Conservation (phyloP, 2,888 invertebrate genomes). For the Parnassius apollo region DNA sequence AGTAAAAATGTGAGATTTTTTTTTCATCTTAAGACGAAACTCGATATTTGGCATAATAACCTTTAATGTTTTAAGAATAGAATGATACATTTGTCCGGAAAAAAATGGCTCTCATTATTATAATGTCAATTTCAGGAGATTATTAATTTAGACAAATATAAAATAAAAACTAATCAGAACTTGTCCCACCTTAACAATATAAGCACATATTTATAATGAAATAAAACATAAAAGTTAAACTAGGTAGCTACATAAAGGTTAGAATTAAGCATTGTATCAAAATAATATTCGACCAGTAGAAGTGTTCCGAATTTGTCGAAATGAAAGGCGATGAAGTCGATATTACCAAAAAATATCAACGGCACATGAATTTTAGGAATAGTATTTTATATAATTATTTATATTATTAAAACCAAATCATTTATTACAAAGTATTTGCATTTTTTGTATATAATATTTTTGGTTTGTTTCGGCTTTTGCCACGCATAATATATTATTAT, state of each 20-base stretch:
- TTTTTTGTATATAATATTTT: conserved; percentile 25
- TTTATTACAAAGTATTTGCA: conserved; percentile 19
- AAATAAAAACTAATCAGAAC: conserved; percentile 9
- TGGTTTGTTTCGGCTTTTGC: conserved; percentile 9
- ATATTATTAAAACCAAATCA: conserved; percentile 21
- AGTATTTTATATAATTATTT: conserved; percentile 18
- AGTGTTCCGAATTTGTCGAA: too few species aligned
- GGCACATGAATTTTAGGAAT: conserved; percentile 3
- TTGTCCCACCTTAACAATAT: conserved; percentile 20
- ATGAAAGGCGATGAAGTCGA: conserved; percentile 9
- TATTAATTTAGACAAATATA: conserved; percentile 15
- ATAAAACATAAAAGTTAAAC: neutral
- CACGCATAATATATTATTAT: conserved; percentile 17
- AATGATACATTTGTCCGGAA: neutral
- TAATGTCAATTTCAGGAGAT: neutral
- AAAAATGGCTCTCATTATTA: neutral
- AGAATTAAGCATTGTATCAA: too few species aligned
- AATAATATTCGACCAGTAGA: too few species aligned
- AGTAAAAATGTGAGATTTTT: too few species aligned
- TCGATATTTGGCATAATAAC: too few species aligned
- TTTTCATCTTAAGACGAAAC: too few species aligned
- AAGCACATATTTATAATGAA: conserved; percentile 3
- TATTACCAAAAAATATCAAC: conserved; percentile 19
- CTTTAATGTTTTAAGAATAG: too few species aligned
- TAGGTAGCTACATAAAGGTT: neutral